Conservation (phyloP, 2,888 invertebrate genomes). For the Strigamia maritima region DNA sequence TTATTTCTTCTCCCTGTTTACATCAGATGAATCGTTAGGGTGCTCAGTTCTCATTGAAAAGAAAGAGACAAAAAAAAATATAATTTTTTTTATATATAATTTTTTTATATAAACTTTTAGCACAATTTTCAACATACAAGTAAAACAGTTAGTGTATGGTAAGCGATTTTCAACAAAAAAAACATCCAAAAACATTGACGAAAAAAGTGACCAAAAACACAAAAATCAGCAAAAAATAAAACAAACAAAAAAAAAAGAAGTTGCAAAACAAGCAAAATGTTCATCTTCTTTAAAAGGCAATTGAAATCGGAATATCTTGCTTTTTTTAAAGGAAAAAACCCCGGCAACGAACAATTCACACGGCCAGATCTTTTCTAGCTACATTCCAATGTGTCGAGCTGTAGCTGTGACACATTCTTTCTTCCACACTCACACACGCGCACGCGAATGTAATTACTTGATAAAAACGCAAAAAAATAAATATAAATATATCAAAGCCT, state of each 20-base stretch:
- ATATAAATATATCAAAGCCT: slow-evolving; percentile 11
- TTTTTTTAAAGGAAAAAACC: neutral
- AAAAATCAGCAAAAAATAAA: neutral
- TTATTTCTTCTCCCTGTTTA: slow-evolving; percentile 5
- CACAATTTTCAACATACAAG: neutral
- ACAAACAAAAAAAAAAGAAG: neutral
- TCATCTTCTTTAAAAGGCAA: slow-evolving; percentile 17
- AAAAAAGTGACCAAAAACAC: neutral
- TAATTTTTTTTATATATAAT: neutral
- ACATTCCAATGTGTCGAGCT: slow-evolving; percentile 12
- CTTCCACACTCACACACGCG: neutral
- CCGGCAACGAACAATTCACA: neutral
- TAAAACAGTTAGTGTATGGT: neutral
- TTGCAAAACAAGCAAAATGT: slow-evolving; percentile 12
- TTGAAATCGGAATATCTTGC: neutral
- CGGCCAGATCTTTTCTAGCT: neutral
- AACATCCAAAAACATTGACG: neutral
- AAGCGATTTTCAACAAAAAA: neutral
- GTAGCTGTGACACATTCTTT: slow-evolving; percentile 15
- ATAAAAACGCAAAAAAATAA: slow-evolving; percentile 1
- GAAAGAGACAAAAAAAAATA: neutral
- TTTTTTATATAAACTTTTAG: neutral
- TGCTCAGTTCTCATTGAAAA: neutral
- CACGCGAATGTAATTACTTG: neutral
- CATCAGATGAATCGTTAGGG: slow-evolving; percentile 15